Evolutionary conservation across 2,797 vertebrate genomes (phyloP).

Genomic region (Bradypodion pumilum): DNA sequence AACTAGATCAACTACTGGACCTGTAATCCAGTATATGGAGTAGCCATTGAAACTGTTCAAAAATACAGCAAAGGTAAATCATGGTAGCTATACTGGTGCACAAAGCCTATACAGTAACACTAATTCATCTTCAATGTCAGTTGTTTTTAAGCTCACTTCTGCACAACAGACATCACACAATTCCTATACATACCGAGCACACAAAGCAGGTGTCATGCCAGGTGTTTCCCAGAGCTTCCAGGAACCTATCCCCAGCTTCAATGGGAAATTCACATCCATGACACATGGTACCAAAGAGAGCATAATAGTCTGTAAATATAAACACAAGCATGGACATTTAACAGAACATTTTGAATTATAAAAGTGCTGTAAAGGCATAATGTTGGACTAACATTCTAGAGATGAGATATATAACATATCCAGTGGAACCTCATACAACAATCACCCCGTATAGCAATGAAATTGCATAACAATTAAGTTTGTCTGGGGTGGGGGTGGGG

Average conservation of each 20-base stretch:
- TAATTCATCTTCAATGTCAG: neutral
- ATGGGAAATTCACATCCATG: constrained; percentile 97
- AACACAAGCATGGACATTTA: constrained; percentile 25
- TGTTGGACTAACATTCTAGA: neutral
- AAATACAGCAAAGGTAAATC: neutral
- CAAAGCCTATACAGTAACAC: neutral
- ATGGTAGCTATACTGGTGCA: neutral
- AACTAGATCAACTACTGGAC: no score
- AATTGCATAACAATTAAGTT: no score
- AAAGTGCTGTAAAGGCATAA: neutral
- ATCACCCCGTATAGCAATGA: no score
- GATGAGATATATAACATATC: neutral
- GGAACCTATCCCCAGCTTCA: constrained; percentile 95
- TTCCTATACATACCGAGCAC: constrained; percentile 84
- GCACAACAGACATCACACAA: no score
- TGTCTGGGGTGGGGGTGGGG: no score
- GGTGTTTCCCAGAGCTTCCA: constrained; percentile 91
- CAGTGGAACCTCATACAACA: no score
- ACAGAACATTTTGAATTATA: neutral
- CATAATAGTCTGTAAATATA: constrained; percentile 87
- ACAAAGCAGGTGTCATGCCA: constrained; percentile 99
- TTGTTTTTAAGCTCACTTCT: neutral
- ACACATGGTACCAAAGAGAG: constrained; percentile 92
- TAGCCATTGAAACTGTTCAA: neutral
- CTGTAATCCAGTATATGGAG: neutral